Percentiles rank a stretch among this genome's conserved stretches.
phyloP scores from a whole-genome alignment of 2,797 vertebrate genomes.

The Champsocephalus esox region DNA sequence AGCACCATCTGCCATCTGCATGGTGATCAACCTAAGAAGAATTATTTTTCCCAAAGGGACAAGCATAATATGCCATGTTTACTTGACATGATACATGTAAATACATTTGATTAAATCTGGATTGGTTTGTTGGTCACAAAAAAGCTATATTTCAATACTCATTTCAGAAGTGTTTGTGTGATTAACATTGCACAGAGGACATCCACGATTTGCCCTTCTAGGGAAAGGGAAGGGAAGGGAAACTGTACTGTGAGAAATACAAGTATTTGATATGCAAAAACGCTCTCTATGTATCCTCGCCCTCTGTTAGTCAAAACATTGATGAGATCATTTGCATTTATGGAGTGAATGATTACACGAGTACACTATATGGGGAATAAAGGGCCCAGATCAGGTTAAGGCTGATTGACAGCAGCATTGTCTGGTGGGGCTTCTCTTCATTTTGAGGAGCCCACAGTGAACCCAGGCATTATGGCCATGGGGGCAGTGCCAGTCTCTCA shows the following conservation, averaged over 20 bases:
- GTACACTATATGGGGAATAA: conserved; percentile 81
- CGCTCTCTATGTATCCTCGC: conserved; percentile 50
- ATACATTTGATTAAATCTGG: background rate
- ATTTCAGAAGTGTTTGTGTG: conserved; percentile 27
- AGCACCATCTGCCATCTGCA: conserved; percentile 28
- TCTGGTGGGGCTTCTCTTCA: conserved; percentile 77
- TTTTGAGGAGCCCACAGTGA: conserved; percentile 75
- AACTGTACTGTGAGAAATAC: conserved; percentile 51
- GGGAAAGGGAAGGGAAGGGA: too few species aligned
- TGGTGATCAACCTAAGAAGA: conserved; percentile 31
- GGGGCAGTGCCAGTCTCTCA: conserved; percentile 82
- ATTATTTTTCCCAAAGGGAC: conserved; percentile 12
- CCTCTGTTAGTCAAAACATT: conserved; percentile 73
- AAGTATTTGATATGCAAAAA: conserved; percentile 59
- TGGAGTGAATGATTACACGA: conserved; percentile 83
- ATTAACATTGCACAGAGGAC: conserved; percentile 35
- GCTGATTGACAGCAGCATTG: conserved; percentile 83
- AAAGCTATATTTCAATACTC: conserved; percentile 2
- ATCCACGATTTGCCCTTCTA: conserved; percentile 22
- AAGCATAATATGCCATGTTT: conserved; percentile 21
- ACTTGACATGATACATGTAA: conserved; percentile 7
- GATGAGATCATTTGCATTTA: conserved; percentile 82
- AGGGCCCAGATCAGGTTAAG: conserved; percentile 80
- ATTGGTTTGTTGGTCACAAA: conserved; percentile 15
- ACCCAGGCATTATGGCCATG: conserved; percentile 77